Conservation (phyloP, 2,888 invertebrate genomes). For the Nephrocerus scutellatus region DNA sequence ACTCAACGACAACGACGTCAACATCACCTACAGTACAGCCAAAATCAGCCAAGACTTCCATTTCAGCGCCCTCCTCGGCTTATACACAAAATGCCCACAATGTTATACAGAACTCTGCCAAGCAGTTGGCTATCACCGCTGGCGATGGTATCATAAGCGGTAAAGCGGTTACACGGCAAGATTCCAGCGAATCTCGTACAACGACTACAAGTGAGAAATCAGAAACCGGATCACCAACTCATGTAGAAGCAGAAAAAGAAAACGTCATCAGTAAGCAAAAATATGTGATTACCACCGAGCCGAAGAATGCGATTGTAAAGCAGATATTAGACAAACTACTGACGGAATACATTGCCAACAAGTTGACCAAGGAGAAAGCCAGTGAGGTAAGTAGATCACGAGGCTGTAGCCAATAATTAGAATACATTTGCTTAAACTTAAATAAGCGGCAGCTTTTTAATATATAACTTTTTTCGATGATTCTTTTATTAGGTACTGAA, state of each 20-base stretch:
- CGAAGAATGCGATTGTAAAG: slow-evolving; percentile 57
- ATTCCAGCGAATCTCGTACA: too few relatives aligned
- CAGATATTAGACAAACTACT: slow-evolving; percentile 63
- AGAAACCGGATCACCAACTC: slow-evolving; percentile 33
- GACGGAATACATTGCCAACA: slow-evolving; percentile 78
- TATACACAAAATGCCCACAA: slow-evolving; percentile 47
- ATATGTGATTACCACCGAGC: slow-evolving; percentile 35
- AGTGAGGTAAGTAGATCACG: slow-evolving; percentile 57
- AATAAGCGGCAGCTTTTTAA: background rate
- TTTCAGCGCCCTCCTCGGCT: slow-evolving; percentile 29
- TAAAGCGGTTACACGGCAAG: slow-evolving; percentile 30
- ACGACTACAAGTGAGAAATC: slow-evolving; percentile 34
- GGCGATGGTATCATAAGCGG: too few relatives aligned
- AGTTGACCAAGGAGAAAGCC: slow-evolving; percentile 64
- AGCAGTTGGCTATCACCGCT: slow-evolving; percentile 38
- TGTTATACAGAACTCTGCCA: slow-evolving; percentile 38
- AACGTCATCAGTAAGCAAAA: slow-evolving; percentile 30
- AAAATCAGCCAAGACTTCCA: slow-evolving; percentile 19
- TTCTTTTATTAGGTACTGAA: slow-evolving; percentile 67
- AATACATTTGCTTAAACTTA: background rate
- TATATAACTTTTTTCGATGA: background rate
- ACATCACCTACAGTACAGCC: slow-evolving; percentile 16
- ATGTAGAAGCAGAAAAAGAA: slow-evolving; percentile 30
- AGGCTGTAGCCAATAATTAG: background rate
- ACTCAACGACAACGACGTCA: slow-evolving; percentile 20